Evolutionary conservation across 2,797 vertebrate genomes (phyloP).

Genomic region (Hipposideros larvatus): DNA sequence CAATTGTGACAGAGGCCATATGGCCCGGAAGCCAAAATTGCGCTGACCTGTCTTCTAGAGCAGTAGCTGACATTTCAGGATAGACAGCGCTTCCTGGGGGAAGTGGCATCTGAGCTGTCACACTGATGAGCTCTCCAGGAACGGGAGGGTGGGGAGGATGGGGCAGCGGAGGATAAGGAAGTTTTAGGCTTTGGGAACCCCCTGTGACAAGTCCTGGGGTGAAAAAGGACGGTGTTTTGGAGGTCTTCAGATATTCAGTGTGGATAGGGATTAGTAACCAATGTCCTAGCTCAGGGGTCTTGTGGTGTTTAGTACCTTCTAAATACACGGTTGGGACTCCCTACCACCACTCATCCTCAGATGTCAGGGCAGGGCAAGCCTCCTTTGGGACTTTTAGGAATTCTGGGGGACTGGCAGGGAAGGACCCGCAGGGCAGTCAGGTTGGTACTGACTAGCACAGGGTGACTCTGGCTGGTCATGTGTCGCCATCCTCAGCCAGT

Average conservation of each 20-base stretch:
- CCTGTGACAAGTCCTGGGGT: not conserved
- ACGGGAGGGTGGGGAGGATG: too few relatives aligned
- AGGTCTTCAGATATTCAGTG: not conserved
- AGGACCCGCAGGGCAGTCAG: too few relatives aligned
- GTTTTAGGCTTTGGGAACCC: not conserved
- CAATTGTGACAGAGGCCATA: accelerated
- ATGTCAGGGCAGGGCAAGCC: not conserved
- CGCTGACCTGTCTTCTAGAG: not conserved
- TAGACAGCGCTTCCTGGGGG: not conserved
- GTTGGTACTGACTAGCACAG: accelerated
- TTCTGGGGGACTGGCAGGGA: too few relatives aligned
- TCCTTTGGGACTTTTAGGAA: not conserved
- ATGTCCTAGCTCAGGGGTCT: not conserved
- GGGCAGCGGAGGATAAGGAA: not conserved
- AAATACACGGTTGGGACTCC: not conserved
- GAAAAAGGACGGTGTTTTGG: not conserved
- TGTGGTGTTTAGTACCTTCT: not conserved
- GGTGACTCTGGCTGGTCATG: too few relatives aligned
- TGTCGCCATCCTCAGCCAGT: not conserved
- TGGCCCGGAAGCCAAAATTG: not conserved
- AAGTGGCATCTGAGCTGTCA: not conserved
- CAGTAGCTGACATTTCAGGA: not conserved
- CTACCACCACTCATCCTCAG: too few relatives aligned
- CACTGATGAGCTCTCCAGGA: not conserved
- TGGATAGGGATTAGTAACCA: not conserved